Evolutionary conservation across 2,797 vertebrate genomes (phyloP).

Genomic region (Tragelaphus eurycerus): DNA sequence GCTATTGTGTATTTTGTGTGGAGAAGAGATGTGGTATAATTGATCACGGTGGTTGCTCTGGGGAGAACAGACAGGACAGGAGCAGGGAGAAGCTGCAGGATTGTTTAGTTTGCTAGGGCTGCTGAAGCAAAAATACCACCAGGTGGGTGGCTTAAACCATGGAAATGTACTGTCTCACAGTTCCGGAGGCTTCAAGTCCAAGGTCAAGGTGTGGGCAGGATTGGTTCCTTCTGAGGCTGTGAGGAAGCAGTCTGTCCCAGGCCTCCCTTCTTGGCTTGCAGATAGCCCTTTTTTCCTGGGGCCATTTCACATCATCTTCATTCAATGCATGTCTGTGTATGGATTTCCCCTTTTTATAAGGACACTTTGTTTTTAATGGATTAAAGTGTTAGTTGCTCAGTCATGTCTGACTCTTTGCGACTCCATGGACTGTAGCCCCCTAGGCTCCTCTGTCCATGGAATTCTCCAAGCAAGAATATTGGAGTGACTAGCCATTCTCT

Average conservation of each 20-base stretch:
- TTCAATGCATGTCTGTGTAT: background rate
- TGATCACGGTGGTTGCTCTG: background rate
- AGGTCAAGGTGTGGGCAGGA: background rate
- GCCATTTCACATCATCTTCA: background rate
- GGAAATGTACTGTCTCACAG: background rate
- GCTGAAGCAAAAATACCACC: background rate
- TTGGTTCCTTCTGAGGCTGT: background rate
- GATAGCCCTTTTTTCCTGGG: background rate
- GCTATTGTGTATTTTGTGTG: background rate
- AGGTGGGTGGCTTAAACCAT: background rate
- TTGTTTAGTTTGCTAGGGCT: background rate
- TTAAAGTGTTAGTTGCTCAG: background rate
- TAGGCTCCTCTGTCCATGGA: background rate
- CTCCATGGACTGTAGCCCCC: background rate
- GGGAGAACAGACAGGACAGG: background rate
- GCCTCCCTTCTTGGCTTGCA: background rate
- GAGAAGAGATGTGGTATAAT: background rate
- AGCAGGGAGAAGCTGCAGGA: background rate
- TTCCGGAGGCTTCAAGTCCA: background rate
- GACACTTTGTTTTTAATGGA: background rate
- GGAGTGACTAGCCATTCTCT: background rate
- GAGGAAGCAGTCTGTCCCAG: background rate
- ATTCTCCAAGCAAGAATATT: background rate
- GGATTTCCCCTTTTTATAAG: background rate
- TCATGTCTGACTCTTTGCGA: background rate